Evolutionary conservation across 1,140 invertebrate species (phyloP).

Genomic region (Aphaenogaster rudis): DNA sequence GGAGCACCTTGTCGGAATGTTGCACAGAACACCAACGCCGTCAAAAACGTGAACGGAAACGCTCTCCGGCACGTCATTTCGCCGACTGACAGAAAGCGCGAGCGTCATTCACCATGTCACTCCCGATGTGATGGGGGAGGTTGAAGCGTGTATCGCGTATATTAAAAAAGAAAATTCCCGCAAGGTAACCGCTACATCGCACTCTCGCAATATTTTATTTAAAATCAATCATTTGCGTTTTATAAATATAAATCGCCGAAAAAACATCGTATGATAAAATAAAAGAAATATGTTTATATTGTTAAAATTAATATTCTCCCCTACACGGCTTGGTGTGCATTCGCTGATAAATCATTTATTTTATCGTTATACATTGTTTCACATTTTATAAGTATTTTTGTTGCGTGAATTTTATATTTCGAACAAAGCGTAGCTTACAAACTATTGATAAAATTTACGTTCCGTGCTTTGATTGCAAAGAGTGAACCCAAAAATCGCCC

Average conservation of each 20-base stretch:
- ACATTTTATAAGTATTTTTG: background rate
- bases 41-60: constrained; percentile 72
- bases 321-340: background rate
- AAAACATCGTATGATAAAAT: background rate
- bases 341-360: constrained; percentile 17
- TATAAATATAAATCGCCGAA: background rate
- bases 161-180: constrained; percentile 18
- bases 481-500: too few relatives aligned
- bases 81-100: constrained; percentile 73
- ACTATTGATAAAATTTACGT: background rate
- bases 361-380: background rate
- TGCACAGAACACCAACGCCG: constrained; percentile 48
- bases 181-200: background rate
- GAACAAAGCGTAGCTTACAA: constrained; percentile 1
- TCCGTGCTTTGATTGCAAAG: background rate
- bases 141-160: constrained; percentile 3
- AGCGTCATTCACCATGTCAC: constrained; percentile 37
- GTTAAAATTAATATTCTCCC: constrained; percentile 11
- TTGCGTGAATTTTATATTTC: background rate
- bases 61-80: constrained; percentile 76
- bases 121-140: constrained; percentile 38
- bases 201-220: background rate
- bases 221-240: background rate
- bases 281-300: background rate
- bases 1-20: constrained; percentile 46